These are phyloP conservation scores for Catocala fraxini DNA, from an alignment of 2,888 invertebrate genomes.

Conservation along the genomic window DNA sequence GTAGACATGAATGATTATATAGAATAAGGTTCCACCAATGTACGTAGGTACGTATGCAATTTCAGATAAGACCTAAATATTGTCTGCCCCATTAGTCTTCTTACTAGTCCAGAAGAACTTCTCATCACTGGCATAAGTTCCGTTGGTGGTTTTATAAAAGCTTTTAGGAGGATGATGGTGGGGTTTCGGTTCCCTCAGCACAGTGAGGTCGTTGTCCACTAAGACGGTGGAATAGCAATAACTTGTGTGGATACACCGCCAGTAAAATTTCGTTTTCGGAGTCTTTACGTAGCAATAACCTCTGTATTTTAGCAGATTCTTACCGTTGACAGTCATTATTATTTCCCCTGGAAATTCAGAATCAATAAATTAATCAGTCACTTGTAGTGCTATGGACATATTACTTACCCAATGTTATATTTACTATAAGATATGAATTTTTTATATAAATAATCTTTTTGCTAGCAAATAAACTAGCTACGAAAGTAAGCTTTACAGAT, in stretches of 20 bases:
- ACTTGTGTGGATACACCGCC: slow-evolving; percentile 65
- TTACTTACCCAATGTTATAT: too few relatives aligned
- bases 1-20: too few relatives aligned
- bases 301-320: slow-evolving; percentile 50
- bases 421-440: too few relatives aligned
- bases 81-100: not conserved
- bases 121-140: slow-evolving; percentile 28
- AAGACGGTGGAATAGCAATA: slow-evolving; percentile 53
- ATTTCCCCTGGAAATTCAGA: slow-evolving; percentile 44
- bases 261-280: slow-evolving; percentile 45
- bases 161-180: slow-evolving; percentile 52
- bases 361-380: slow-evolving; percentile 5
- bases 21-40: too few relatives aligned
- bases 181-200: slow-evolving; percentile 30
- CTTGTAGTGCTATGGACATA: not conserved
- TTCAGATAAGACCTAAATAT: too few relatives aligned
- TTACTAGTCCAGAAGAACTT: slow-evolving; percentile 24
- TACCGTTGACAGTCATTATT: slow-evolving; percentile 50
- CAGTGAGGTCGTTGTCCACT: slow-evolving; percentile 33
- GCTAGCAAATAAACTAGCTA: too few relatives aligned
- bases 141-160: slow-evolving; percentile 24
- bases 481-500: too few relatives aligned
- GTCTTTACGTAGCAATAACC: slow-evolving; percentile 54
- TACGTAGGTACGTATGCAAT: too few relatives aligned
- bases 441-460: too few relatives aligned